Evolutionary conservation across 2,797 vertebrate species (phyloP).

Genomic region (Heteromormyrus szaboi): DNA sequence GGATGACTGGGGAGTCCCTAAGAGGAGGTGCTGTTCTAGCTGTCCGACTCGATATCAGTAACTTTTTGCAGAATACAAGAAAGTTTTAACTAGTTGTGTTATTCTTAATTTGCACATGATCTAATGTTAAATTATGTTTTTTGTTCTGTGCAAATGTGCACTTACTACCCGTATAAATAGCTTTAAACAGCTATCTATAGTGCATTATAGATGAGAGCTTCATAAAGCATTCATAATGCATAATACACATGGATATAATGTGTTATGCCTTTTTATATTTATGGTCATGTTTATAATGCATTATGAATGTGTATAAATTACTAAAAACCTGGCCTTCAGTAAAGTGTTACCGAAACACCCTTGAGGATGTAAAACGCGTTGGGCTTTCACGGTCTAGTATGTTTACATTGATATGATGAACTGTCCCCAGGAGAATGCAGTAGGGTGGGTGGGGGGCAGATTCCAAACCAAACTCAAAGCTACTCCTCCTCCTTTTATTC

Average conservation of each 20-base stretch:
- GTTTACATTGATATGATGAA: slow-evolving; percentile 44
- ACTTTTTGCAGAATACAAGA: neutral
- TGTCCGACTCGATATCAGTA: neutral
- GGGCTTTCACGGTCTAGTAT: slow-evolving; percentile 50
- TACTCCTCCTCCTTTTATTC: neutral
- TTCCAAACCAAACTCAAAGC: neutral
- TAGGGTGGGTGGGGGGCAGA: neutral
- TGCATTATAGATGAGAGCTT: neutral
- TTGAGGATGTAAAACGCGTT: slow-evolving; percentile 40
- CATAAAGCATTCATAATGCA: neutral
- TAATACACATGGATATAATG: neutral
- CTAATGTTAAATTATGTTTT: neutral
- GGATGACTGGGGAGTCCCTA: neutral
- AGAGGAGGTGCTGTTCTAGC: neutral
- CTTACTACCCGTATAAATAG: neutral
- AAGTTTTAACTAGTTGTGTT: neutral
- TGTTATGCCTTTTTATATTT: neutral
- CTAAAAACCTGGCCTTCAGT: neutral
- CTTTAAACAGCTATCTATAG: neutral
- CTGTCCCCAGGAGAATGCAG: slow-evolving; percentile 48
- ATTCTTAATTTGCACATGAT: neutral
- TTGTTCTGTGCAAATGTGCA: neutral
- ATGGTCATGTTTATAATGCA: neutral
- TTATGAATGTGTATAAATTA: neutral
- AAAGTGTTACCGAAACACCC: neutral